These are phyloP conservation scores for Oreotrochilus melanogaster DNA, from an alignment of 2,113 vertebrate genomes.

Conservation along the genomic window DNA sequence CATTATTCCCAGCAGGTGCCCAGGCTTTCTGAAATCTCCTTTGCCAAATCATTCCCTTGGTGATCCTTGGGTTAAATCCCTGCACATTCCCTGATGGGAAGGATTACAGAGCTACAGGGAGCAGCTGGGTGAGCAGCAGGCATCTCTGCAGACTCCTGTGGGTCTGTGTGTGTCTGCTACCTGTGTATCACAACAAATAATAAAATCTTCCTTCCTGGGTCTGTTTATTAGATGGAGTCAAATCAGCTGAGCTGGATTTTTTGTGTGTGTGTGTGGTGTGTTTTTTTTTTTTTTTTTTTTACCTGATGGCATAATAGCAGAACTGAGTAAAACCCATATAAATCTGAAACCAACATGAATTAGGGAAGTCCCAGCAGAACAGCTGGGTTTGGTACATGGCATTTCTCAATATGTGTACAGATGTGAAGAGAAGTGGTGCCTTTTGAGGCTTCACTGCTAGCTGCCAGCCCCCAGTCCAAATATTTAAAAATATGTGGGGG, in stretches of 20 bases:
- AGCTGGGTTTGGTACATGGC: neutral
- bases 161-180: too few species aligned
- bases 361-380: neutral
- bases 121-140: neutral
- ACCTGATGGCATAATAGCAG: neutral
- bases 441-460: neutral
- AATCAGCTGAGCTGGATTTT: neutral
- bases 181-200: neutral
- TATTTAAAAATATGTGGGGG: accelerated
- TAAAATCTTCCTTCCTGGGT: neutral
- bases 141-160: neutral
- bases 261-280: too few species aligned
- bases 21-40: neutral
- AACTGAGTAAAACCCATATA: neutral
- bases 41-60: neutral
- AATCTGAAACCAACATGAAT: neutral
- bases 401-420: neutral
- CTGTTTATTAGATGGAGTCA: neutral
- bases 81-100: neutral
- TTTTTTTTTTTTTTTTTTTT: too few species aligned
- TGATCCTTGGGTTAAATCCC: neutral
- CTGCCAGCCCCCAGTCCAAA: neutral
- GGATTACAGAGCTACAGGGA: neutral
- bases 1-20: neutral
- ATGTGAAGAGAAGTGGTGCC: neutral